Evolutionary conservation across 1,140 invertebrate genomes (phyloP), one percentile per base, ranked within the genome.

Genomic region (Penaeus japonicus): DNA sequence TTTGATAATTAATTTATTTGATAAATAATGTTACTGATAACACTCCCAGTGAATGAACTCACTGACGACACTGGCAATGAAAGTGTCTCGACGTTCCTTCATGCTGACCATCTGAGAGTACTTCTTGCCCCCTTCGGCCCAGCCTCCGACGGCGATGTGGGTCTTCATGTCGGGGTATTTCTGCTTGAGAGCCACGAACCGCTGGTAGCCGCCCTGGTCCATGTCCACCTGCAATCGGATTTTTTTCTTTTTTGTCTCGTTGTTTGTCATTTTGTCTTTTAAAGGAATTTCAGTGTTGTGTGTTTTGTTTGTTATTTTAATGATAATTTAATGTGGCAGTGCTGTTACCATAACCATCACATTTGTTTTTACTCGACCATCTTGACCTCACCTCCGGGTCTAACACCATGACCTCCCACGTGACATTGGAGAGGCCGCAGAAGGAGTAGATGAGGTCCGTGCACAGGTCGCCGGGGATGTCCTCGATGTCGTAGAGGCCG

Each of bases 101-200:
- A 94, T 94, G 10, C 93, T 93, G 1, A 95, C 96, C 93, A 98
- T 94, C 89, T 91, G 90, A 0, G 93, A 93, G 89, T 93, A 93
- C 78, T 92, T 92, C 54, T 90, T 91, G 20, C 91, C 91, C 35
- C 92, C 92, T 88, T 92, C 92, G 73, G 92, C 92, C 93, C 92
- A 94, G 12, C 93, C 93, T 22, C 93, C 93, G 10, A 93, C 93
- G 18, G 92, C 93, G 7, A 94, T 90, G 10, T 93, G 83, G 27
- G 96, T 94, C 92, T 97, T 97, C 17, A 97, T 92, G 30, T 94
- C 92, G 0, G 97, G 96, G 92, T 96, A 94, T 24, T 94, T 95
- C 18, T 94, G 92, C 39, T 95, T 95, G 3, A 98, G 92, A 7
- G 94, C 93, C 0, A 96, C 96, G 91, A 98, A 98, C 90, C 96